These are phyloP conservation scores for Drosophila lacteicornis DNA, from an alignment of 1,140 invertebrate genomes.

Conservation along the genomic window DNA sequence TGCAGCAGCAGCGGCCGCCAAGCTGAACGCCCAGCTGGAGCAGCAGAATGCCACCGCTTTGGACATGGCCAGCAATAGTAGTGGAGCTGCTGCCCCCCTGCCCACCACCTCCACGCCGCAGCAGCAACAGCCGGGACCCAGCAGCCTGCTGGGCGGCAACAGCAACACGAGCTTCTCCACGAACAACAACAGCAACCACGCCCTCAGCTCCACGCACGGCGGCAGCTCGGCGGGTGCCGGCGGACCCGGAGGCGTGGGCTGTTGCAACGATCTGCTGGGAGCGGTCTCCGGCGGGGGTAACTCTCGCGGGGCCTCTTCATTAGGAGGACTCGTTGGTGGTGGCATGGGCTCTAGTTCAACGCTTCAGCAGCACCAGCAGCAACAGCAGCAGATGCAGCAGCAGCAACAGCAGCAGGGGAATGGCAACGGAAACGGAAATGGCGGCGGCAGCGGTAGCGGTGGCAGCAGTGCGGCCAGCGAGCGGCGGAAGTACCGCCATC, in stretches of 20 bases:
- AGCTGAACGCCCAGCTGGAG: slow-evolving; percentile 67
- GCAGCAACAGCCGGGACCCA: slow-evolving; percentile 24
- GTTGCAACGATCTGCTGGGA: slow-evolving; percentile 32
- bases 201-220: slow-evolving; percentile 45
- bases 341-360: not conserved
- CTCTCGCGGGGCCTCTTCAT: slow-evolving; percentile 7
- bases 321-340: not conserved
- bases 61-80: slow-evolving; percentile 50
- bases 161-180: slow-evolving; percentile 76
- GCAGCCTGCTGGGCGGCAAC: slow-evolving; percentile 59
- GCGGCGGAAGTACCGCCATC: slow-evolving; percentile 80
- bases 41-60: slow-evolving; percentile 56
- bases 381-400: slow-evolving; percentile 36
- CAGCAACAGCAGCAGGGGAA: slow-evolving; percentile 34
- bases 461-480: slow-evolving; percentile 69
- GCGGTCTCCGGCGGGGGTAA: slow-evolving; percentile 9
- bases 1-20: slow-evolving; percentile 61
- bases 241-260: slow-evolving; percentile 18
- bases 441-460: slow-evolving; percentile 33
- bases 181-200: slow-evolving; percentile 73
- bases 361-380: slow-evolving; percentile 33
- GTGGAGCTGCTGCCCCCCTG: slow-evolving; percentile 5
- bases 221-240: slow-evolving; percentile 26
- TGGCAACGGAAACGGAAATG: slow-evolving; percentile 25
- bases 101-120: not conserved